Conservation (phyloP, 2,888 invertebrate genomes). For the Drosophila planitibia region DNA sequence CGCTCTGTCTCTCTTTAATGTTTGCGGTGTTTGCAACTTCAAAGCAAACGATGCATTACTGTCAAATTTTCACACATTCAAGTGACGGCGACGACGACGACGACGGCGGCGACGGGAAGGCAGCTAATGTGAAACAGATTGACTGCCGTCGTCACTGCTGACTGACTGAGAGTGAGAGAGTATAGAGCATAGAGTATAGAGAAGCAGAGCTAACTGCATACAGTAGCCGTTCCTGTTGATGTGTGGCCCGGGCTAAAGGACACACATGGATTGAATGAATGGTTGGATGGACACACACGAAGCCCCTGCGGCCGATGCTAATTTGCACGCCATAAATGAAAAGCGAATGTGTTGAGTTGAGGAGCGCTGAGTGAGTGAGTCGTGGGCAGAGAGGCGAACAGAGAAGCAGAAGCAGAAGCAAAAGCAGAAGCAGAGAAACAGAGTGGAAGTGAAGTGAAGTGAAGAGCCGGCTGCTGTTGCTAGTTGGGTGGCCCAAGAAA, state of each 20-base stretch:
- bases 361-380: constrained; percentile 1
- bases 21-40: constrained; percentile 53
- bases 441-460: constrained; percentile 47
- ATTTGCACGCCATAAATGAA: constrained; percentile 80
- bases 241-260: constrained; percentile 68
- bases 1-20: constrained; percentile 9
- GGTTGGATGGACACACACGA: constrained; percentile 59
- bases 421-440: neutral
- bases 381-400: constrained; percentile 2
- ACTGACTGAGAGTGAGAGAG: neutral
- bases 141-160: constrained; percentile 22
- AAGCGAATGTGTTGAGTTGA: constrained; percentile 74
- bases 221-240: constrained; percentile 58
- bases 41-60: constrained; percentile 66
- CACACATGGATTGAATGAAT: constrained; percentile 18
- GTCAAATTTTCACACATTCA: constrained; percentile 76
- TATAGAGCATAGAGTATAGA: neutral
- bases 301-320: constrained; percentile 72
- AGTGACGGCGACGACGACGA: constrained; percentile 26
- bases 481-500: constrained; percentile 53
- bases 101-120: constrained; percentile 4
- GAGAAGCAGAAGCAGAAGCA: neutral
- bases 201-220: constrained; percentile 7
- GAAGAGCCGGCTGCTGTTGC: constrained; percentile 48
- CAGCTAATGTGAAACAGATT: constrained; percentile 64